Conservation (phyloP, 2,113 vertebrate genomes). For the Leucopsar rothschildi region DNA sequence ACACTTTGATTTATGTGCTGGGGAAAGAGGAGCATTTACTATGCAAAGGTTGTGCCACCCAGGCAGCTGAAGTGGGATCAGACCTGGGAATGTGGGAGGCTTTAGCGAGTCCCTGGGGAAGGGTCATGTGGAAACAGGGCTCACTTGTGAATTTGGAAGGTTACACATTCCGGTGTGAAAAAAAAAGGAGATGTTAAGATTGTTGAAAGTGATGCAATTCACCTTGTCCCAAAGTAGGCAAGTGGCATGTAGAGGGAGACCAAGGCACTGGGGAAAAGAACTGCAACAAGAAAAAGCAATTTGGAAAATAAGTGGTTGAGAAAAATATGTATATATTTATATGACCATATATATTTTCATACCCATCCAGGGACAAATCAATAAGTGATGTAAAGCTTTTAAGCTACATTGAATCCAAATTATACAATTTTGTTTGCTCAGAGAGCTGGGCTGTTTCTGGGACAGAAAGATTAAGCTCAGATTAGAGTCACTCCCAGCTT, state of each 20-base stretch:
- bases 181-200: not conserved
- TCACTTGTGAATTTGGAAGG: not conserved
- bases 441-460: not conserved
- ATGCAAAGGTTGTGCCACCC: not conserved
- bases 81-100: fast-evolving
- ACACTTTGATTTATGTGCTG: constrained; percentile 65
- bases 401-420: not conserved
- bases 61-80: not conserved
- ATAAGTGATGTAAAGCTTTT: fast-evolving
- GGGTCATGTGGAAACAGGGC: not conserved
- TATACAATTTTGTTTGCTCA: not conserved
- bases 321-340: not conserved
- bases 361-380: not conserved
- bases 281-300: not conserved
- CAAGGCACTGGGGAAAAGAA: not conserved
- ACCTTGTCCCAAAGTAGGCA: not conserved
- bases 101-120: not conserved
- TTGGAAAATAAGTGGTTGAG: not conserved
- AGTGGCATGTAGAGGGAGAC: not conserved
- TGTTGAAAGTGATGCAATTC: not conserved
- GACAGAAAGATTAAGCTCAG: not conserved
- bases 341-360: not conserved
- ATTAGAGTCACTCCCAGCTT: not conserved
- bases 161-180: not conserved
- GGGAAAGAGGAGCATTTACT: not conserved